Conservation (phyloP, 92 coral and sea anemone species). For the Virgularia gustaviana region DNA sequence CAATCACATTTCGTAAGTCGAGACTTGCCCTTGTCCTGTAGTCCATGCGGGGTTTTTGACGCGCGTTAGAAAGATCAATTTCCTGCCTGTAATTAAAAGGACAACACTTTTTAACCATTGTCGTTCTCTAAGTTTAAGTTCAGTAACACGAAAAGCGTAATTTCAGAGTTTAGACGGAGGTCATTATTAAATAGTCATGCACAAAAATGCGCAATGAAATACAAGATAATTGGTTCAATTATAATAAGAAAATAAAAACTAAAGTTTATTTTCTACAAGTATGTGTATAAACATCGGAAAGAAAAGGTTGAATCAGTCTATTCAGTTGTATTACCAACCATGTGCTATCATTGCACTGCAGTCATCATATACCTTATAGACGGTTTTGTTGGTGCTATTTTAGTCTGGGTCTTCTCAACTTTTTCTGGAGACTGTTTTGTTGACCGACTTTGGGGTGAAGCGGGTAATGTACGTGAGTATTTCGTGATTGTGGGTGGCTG, state of each 20-base stretch:
- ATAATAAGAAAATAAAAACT: neutral
- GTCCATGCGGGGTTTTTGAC: slow-evolving; percentile 68
- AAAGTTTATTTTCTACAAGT: neutral
- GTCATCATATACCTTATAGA: slow-evolving; percentile 1
- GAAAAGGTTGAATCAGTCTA: neutral
- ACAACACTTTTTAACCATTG: neutral
- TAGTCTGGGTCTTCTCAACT: slow-evolving; percentile 64
- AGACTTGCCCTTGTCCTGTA: slow-evolving; percentile 73
- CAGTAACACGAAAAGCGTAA: too few species aligned
- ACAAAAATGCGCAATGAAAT: too few species aligned
- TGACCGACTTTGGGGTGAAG: slow-evolving; percentile 28
- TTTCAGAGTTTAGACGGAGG: too few species aligned
- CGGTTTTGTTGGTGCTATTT: slow-evolving; percentile 45
- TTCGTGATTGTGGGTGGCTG: slow-evolving; percentile 56
- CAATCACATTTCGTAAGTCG: slow-evolving; percentile 75
- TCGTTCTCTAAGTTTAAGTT: too few species aligned
- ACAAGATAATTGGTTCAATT: neutral
- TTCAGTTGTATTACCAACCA: neutral
- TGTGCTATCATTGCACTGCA: neutral
- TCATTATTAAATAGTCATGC: too few species aligned
- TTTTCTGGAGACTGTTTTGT: slow-evolving; percentile 26
- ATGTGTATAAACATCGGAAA: neutral
- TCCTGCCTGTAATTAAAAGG: slow-evolving; percentile 62
- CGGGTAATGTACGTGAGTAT: slow-evolving; percentile 55
- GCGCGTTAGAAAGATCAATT: slow-evolving; percentile 78